A percentile compares a stretch with the other conserved stretches of the same genome.
These are phyloP conservation scores for Drosophila tani DNA, from an alignment of 1,140 invertebrate species.

Conservation along the genomic window DNA sequence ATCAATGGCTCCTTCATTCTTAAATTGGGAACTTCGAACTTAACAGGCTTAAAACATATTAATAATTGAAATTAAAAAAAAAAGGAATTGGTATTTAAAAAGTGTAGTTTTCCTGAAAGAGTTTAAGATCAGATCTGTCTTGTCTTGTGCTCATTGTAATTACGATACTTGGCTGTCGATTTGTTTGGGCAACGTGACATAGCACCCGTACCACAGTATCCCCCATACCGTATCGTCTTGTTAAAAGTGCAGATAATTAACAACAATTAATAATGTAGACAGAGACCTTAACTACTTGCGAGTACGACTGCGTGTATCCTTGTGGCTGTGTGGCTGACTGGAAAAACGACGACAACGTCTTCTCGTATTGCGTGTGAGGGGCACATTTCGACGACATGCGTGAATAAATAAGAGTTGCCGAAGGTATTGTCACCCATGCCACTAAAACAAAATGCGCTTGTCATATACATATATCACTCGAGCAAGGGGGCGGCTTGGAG, in stretches of 20 bases:
- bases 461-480: constrained; percentile 80
- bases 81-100: no score
- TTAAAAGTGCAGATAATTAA: constrained; percentile 52
- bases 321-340: constrained; percentile 2
- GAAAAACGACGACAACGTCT: constrained; percentile 12
- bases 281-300: constrained; percentile 19
- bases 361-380: constrained; percentile 66
- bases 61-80: no score
- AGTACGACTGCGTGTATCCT: constrained; percentile 15
- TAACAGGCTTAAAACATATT: no score
- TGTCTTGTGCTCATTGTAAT: constrained; percentile 39
- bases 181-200: constrained; percentile 34
- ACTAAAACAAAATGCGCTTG: constrained; percentile 78
- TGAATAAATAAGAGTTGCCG: constrained; percentile 77
- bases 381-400: constrained; percentile 73
- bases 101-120: no score
- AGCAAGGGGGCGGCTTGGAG: constrained; percentile 11
- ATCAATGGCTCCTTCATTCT: no score
- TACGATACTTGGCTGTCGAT: constrained; percentile 38
- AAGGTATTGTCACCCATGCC: constrained; percentile 80
- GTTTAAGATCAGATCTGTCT: neutral
- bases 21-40: no score
- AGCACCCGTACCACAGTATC: neutral
- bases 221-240: neutral
- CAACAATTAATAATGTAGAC: constrained; percentile 72